Conservation (phyloP, 2,888 invertebrate species). For the Acleris laterana region DNA sequence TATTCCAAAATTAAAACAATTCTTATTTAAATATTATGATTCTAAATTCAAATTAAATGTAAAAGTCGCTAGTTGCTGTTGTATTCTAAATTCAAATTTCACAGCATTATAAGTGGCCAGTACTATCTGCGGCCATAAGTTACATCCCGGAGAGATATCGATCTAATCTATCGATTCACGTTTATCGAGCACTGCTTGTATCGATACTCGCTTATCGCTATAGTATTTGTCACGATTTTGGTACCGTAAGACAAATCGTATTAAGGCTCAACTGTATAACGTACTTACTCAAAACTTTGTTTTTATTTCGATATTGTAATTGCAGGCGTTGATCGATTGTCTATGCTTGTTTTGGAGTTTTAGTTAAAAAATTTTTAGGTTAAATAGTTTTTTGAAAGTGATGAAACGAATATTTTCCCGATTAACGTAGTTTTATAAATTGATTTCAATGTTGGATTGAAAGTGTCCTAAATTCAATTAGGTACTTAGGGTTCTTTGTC, state of each 20-base stretch:
- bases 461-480: too few species aligned
- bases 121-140: slow-evolving; percentile 58
- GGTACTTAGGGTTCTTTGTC: too few species aligned
- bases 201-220: slow-evolving; percentile 69
- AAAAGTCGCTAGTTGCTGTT: neutral
- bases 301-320: neutral
- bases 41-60: neutral
- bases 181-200: slow-evolving; percentile 71
- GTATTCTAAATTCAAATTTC: slow-evolving; percentile 34
- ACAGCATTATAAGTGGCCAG: slow-evolving; percentile 44
- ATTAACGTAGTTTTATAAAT: too few species aligned
- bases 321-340: neutral
- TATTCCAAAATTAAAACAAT: slow-evolving; percentile 1
- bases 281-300: neutral
- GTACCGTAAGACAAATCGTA: slow-evolving; percentile 46
- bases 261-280: slow-evolving; percentile 42
- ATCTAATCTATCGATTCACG: slow-evolving; percentile 77
- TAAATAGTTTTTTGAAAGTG: too few species aligned
- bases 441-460: too few species aligned
- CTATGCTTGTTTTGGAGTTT: neutral
- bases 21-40: neutral
- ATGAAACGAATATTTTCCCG: too few species aligned
- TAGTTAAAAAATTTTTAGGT: neutral
- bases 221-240: slow-evolving; percentile 76
- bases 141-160: slow-evolving; percentile 67